Base-by-base conservation (phyloP, 2,113 vertebrate genomes). In the Geococcyx californianus region DNA sequence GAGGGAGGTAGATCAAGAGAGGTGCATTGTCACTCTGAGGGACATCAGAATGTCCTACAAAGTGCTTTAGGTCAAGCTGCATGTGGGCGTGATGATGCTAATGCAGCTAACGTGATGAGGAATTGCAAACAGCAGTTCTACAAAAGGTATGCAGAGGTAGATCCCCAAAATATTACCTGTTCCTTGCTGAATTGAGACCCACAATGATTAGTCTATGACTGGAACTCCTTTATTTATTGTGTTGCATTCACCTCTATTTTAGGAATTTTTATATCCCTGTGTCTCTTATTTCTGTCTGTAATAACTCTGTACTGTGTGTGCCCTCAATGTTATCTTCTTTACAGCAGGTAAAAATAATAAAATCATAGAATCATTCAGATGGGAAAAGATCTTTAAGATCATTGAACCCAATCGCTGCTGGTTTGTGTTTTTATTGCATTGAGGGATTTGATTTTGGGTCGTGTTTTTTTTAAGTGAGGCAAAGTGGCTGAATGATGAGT, bases 81-180 rank as follows among this genome's bases (percentile, higher is more conserved):
- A 64, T 10, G 3, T 8, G 18, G 11, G 4, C 29, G 52, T 0
- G 0, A 34, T 6, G 23, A 16, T 42, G 13, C 5, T 38, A 34
- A 44, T 16, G 38, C 26, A 55, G 29, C 28, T 70, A 16, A 26
- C 42, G n/a, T 1, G 2, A 21, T n/a, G 9, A 66, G 24, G 54
- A 80, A 79, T 13, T 19, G 12, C 15, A 51, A 85, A 78, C 3
- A 70, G 3, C 17, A 62, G 13, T 1, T 33, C 11, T 42, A 66
- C 18, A 44, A 38, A 64, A 64, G 9, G 9, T 16, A 23, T 67
- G 14, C 29, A 75, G n/a, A 59, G 20, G 10, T 6, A 54, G 7
- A 59, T 38, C 42, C 25, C 15, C 25, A 31, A 75, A 87, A 52
- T 42, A 34, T 11, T 68, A 58, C 11, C 25, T 0, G 0, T 1